These are phyloP conservation scores for Ephestia elutella DNA, from an alignment of 1,140 invertebrate genomes.

Conservation along the genomic window DNA sequence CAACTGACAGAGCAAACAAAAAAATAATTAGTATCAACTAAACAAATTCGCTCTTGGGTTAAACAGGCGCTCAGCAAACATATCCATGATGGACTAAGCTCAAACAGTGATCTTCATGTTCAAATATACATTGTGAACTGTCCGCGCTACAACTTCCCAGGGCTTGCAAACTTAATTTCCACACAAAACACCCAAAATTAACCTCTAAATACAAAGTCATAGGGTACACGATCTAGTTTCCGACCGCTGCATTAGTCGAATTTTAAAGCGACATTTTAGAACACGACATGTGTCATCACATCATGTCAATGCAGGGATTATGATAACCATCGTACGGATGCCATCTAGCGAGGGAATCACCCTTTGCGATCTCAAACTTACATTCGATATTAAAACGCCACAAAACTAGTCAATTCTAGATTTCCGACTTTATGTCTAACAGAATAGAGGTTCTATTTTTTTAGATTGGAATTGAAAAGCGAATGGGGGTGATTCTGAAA, in stretches of 20 bases:
- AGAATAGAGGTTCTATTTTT: slow-evolving; percentile 21
- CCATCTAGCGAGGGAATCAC: slow-evolving; percentile 70
- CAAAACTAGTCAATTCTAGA: not conserved
- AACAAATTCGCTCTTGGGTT: slow-evolving; percentile 35
- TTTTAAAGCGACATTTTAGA: slow-evolving; percentile 64
- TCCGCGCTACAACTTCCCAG: slow-evolving; percentile 55
- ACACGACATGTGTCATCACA: slow-evolving; percentile 74
- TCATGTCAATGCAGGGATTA: slow-evolving; percentile 73
- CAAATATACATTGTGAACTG: slow-evolving; percentile 66
- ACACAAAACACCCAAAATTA: slow-evolving; percentile 19
- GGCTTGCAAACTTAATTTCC: slow-evolving; percentile 28
- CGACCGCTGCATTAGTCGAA: slow-evolving; percentile 12
- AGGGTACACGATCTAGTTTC: slow-evolving; percentile 24
- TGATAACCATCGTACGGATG: slow-evolving; percentile 72
- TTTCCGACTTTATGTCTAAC: slow-evolving; percentile 22
- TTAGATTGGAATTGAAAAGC: slow-evolving; percentile 7
- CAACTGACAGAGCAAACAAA: slow-evolving; percentile 16
- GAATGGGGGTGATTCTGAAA: slow-evolving; percentile 54
- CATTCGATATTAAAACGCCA: slow-evolving; percentile 27
- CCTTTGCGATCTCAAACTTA: slow-evolving; percentile 62
- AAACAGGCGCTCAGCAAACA: slow-evolving; percentile 44
- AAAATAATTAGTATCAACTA: slow-evolving; percentile 18
- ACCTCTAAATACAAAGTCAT: slow-evolving; percentile 29
- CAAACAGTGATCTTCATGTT: slow-evolving; percentile 55
- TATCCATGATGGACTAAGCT: slow-evolving; percentile 32